These are phyloP conservation scores for Proales similis DNA, from an alignment of 1,140 invertebrate species.

Conservation along the genomic window DNA sequence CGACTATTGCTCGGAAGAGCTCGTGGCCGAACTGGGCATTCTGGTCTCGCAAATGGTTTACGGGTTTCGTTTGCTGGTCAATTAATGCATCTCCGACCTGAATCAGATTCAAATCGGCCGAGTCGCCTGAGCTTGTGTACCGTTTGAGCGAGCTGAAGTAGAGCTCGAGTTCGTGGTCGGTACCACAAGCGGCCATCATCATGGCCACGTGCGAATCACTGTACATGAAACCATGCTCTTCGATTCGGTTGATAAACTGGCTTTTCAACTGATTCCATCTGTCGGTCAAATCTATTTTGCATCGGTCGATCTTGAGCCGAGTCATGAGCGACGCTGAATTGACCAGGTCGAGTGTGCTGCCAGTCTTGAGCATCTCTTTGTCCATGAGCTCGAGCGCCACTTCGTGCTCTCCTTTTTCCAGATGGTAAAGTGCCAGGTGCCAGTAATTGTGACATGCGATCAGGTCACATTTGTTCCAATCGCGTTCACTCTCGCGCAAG, in stretches of 20 bases:
- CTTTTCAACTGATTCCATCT: constrained; percentile 6
- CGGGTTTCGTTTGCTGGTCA: no score
- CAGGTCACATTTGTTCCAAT: constrained; percentile 56
- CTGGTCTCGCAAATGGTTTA: constrained; percentile 6
- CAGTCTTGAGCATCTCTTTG: not conserved
- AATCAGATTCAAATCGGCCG: constrained; percentile 3
- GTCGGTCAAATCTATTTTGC: not conserved
- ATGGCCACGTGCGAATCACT: constrained; percentile 32
- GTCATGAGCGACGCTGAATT: constrained; percentile 4
- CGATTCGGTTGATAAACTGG: constrained; percentile 3
- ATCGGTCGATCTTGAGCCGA: constrained; percentile 20
- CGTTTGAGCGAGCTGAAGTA: constrained; percentile 1
- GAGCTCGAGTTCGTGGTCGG: constrained; percentile 3
- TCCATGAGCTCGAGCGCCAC: not conserved
- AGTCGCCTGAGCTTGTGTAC: not conserved
- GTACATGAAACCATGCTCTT: constrained; percentile 21
- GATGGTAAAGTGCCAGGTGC: constrained; percentile 57
- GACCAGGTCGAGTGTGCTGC: constrained; percentile 10
- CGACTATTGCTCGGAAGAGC: not conserved
- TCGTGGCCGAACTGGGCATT: not conserved
- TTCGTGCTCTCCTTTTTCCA: constrained; percentile 46
- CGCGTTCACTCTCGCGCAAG: constrained; percentile 51
- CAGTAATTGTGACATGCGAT: constrained; percentile 58
- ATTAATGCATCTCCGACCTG: no score
- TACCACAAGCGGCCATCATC: constrained; percentile 10